Conservation (phyloP, 2,797 vertebrate species). For the Enteromius afrohamiltoni region DNA sequence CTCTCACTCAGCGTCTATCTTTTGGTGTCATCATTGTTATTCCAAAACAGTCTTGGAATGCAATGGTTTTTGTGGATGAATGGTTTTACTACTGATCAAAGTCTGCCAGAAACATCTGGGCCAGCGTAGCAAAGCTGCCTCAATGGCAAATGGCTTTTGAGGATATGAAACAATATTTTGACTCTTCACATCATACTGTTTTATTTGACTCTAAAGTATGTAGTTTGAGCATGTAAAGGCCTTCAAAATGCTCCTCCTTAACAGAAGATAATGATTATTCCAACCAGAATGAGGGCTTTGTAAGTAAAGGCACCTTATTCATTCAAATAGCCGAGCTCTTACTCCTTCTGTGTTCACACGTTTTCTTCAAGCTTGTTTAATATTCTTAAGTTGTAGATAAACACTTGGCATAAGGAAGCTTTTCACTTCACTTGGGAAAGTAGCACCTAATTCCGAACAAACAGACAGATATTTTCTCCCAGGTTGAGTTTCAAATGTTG, state of each 20-base stretch:
- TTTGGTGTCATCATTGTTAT: constrained; percentile 30
- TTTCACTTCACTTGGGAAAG: constrained; percentile 70
- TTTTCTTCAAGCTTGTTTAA: constrained; percentile 62
- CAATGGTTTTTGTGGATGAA: constrained; percentile 9
- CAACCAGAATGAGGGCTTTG: constrained; percentile 60
- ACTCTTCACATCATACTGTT: constrained; percentile 35
- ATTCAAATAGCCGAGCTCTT: constrained; percentile 26
- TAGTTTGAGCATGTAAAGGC: constrained; percentile 13
- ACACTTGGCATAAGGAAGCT: constrained; percentile 77
- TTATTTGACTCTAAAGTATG: constrained; percentile 36
- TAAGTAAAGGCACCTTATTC: constrained; percentile 45
- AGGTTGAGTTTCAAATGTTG: constrained; percentile 71
- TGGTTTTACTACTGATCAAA: constrained; percentile 42
- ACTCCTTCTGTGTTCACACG: constrained; percentile 38
- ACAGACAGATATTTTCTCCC: constrained; percentile 62
- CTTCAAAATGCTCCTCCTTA: constrained; percentile 20
- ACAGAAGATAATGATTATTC: constrained; percentile 66
- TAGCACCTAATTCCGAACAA: constrained; percentile 67
- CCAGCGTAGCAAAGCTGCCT: constrained; percentile 44
- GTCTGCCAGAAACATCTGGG: constrained; percentile 19
- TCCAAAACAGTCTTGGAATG: constrained; percentile 27
- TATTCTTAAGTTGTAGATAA: constrained; percentile 70
- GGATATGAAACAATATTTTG: constrained; percentile 47
- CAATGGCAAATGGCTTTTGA: constrained; percentile 35
- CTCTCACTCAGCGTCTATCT: constrained; percentile 24